Evolutionary conservation across 1,140 invertebrate species (phyloP).

Genomic region (Ctenoplectra terminalis): DNA sequence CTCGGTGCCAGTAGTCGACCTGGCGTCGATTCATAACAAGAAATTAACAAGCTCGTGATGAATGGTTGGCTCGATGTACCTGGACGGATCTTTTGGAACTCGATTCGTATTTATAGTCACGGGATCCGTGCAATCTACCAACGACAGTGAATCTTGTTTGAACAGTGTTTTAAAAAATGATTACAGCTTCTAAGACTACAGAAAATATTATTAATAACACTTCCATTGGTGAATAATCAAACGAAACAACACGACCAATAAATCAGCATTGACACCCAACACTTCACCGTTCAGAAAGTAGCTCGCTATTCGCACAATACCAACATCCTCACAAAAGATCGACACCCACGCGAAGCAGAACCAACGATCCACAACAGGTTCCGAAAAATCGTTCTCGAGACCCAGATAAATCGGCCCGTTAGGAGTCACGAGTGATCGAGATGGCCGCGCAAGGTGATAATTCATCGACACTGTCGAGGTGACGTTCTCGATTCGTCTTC

Average conservation of each 20-base stretch:
- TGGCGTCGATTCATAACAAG: slow-evolving; percentile 56
- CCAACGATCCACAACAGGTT: neutral
- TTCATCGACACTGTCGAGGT: slow-evolving; percentile 58
- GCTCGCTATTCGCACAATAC: neutral
- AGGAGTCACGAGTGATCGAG: slow-evolving; percentile 13
- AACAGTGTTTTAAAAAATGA: neutral
- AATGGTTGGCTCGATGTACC: slow-evolving; percentile 18
- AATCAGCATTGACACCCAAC: neutral
- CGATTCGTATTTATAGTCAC: neutral
- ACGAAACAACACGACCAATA: neutral
- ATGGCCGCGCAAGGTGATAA: slow-evolving; percentile 37
- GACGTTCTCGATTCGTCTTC: slow-evolving; percentile 56
- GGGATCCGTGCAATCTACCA: too few relatives aligned
- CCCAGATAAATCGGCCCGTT: slow-evolving; percentile 56
- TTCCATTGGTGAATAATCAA: neutral
- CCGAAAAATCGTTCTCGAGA: slow-evolving; percentile 2
- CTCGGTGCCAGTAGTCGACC: slow-evolving; percentile 48
- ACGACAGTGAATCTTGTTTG: neutral
- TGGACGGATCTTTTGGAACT: neutral
- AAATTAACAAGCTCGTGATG: slow-evolving; percentile 60
- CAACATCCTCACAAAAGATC: neutral
- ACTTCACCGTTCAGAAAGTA: neutral
- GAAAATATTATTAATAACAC: neutral
- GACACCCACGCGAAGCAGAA: neutral
- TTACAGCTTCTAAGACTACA: neutral